A percentile compares a stretch with the other conserved stretches of the same genome.
Evolutionary conservation across 1,140 invertebrate species (phyloP).

Genomic region (Armadillidium nasatum): DNA sequence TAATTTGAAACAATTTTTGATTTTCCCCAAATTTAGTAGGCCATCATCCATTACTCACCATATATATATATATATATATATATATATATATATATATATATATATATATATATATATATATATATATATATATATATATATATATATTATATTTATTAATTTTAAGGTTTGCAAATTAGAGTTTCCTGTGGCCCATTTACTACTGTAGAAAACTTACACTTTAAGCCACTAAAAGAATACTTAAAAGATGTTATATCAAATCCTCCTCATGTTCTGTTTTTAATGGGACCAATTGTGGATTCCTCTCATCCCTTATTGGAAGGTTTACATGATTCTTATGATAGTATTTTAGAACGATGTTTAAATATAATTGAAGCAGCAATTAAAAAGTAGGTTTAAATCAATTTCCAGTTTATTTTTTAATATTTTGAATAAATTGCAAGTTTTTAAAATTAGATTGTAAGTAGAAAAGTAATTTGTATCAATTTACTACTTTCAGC

Average conservation of each 20-base stretch:
- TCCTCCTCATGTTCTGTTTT: conserved; percentile 71
- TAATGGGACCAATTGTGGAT: conserved; percentile 76
- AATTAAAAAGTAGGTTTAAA: conserved; percentile 51
- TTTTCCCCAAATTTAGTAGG: no score
- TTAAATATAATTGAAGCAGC: conserved; percentile 60
- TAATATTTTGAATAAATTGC: no score
- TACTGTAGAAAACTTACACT: conserved; percentile 65
- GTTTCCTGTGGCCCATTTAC: conserved; percentile 79
- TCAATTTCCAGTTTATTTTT: no score
- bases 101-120: no score
- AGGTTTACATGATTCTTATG: conserved; percentile 59
- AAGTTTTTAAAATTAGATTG: no score
- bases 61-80: no score
- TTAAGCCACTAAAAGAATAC: conserved; percentile 74
- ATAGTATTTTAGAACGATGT: conserved; percentile 65
- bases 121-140: no score
- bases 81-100: no score
- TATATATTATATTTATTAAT: not conserved
- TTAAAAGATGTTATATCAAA: conserved; percentile 62
- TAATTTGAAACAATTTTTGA: no score
- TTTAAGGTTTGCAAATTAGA: conserved; percentile 49
- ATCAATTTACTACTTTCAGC: conserved; percentile 16
- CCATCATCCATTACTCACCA: no score
- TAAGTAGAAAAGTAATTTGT: no score
- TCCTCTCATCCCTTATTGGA: conserved; percentile 60